phyloP scores from a whole-genome alignment of 2,797 vertebrate species.

The Calcarius lapponicus region DNA sequence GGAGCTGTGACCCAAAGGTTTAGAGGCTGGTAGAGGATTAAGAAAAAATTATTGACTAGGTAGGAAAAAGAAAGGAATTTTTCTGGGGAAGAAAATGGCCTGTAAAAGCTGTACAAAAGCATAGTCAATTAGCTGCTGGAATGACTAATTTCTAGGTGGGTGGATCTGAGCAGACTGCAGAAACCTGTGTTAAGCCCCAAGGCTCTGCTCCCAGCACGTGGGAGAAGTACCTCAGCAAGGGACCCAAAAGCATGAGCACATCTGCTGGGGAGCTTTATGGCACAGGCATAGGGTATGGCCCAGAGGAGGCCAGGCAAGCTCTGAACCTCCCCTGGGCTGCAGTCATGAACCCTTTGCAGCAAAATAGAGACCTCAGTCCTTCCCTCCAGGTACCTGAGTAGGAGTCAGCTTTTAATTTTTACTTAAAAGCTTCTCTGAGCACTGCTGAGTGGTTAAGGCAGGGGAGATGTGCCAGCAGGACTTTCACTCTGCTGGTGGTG shows the following conservation, averaged over 20 bases:
- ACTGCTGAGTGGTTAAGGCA: neutral
- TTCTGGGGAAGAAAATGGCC: neutral
- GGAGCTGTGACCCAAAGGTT: neutral
- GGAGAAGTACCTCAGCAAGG: neutral
- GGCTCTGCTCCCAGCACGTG: neutral
- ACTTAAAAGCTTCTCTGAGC: neutral
- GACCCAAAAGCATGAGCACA: neutral
- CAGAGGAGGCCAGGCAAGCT: neutral
- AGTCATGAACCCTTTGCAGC: rapidly evolving
- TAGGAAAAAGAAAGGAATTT: neutral
- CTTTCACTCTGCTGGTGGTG: neutral
- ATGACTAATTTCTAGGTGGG: constrained; percentile 65
- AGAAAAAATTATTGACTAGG: neutral
- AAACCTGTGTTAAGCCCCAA: neutral
- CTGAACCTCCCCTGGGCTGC: neutral
- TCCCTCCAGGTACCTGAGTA: neutral
- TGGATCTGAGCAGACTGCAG: constrained; percentile 32
- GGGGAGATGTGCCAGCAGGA: neutral
- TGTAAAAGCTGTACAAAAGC: constrained; percentile 8
- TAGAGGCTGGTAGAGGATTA: neutral
- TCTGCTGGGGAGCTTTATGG: neutral
- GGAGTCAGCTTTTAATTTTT: neutral
- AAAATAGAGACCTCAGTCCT: neutral
- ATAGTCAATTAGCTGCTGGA: constrained; percentile 39
- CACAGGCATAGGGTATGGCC: neutral